Percentiles rank a stretch among this genome's conserved stretches.
Evolutionary conservation across 2,113 vertebrate genomes (phyloP).

Genomic region (Pteruthius melanotis): DNA sequence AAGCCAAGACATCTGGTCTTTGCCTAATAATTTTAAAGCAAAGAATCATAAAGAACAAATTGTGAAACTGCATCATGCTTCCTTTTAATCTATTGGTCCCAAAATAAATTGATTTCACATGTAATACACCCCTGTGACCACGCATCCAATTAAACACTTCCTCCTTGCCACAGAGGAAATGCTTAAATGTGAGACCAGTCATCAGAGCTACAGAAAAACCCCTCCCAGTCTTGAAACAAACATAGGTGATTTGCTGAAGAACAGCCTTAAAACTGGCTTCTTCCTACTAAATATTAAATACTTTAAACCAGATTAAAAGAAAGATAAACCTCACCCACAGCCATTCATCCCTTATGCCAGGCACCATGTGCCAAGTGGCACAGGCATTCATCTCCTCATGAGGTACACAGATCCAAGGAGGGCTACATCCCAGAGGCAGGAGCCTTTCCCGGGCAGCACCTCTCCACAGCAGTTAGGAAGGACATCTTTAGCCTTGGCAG

Average conservation of each 20-base stretch:
- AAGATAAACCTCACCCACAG: not conserved
- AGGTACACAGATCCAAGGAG: no score
- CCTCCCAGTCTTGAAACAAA: not conserved
- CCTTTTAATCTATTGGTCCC: not conserved
- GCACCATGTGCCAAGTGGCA: rapidly evolving
- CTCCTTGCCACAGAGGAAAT: not conserved
- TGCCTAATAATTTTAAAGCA: not conserved
- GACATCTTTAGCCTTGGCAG: not conserved
- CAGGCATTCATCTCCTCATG: not conserved
- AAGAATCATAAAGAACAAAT: not conserved
- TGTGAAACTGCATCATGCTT: not conserved
- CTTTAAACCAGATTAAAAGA: not conserved
- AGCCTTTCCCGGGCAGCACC: not conserved
- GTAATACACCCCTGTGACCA: not conserved
- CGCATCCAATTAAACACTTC: not conserved
- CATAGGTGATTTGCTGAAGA: not conserved
- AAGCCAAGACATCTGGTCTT: constrained; percentile 25
- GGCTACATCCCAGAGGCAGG: not conserved
- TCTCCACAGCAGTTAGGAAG: not conserved
- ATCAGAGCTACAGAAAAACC: not conserved
- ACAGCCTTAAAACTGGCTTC: not conserved
- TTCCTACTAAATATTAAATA: not conserved
- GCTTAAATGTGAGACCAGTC: not conserved
- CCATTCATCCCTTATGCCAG: not conserved
- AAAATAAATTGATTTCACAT: not conserved